Percentiles rank a stretch among this genome's conserved stretches.
phyloP scores from a whole-genome alignment of 2,113 vertebrate genomes.

The Nibea albiflora region DNA sequence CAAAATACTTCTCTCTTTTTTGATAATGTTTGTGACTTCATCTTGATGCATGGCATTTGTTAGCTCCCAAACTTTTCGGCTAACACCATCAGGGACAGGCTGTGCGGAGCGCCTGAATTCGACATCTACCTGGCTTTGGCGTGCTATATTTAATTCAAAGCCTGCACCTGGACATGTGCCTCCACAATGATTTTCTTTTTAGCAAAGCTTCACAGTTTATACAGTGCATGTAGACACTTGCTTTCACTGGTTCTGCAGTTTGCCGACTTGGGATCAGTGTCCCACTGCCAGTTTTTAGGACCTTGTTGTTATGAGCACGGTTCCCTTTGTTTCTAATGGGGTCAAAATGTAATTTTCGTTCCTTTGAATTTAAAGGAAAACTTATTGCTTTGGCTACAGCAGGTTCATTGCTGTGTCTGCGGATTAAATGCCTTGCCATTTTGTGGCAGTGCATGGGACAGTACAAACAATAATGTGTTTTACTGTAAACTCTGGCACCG shows the following conservation, averaged over 20 bases:
- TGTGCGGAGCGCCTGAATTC: conserved; percentile 21
- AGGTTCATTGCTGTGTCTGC: too few relatives aligned
- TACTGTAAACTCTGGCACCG: background rate
- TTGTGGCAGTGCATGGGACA: too few relatives aligned
- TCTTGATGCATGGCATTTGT: conserved; percentile 42
- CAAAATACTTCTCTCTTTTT: too few relatives aligned
- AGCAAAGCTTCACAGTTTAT: conserved; percentile 33
- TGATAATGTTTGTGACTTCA: conserved; percentile 38
- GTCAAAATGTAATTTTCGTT: too few relatives aligned
- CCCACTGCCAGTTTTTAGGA: conserved; percentile 30
- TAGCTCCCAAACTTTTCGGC: conserved; percentile 17
- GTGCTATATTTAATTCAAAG: too few relatives aligned
- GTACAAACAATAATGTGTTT: background rate
- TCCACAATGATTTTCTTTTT: conserved; percentile 3
- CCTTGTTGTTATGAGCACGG: background rate
- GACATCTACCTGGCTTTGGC: conserved; percentile 26
- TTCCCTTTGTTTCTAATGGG: too few relatives aligned
- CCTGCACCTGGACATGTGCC: background rate
- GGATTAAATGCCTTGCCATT: too few relatives aligned
- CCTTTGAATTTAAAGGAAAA: too few relatives aligned
- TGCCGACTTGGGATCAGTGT: too few relatives aligned
- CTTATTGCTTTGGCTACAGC: too few relatives aligned
- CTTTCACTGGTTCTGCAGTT: too few relatives aligned
- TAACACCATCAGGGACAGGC: conserved; percentile 14
- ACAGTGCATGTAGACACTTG: background rate